These are phyloP conservation scores for Pandemis heparana DNA, from an alignment of 2,888 invertebrate genomes.

Conservation along the genomic window DNA sequence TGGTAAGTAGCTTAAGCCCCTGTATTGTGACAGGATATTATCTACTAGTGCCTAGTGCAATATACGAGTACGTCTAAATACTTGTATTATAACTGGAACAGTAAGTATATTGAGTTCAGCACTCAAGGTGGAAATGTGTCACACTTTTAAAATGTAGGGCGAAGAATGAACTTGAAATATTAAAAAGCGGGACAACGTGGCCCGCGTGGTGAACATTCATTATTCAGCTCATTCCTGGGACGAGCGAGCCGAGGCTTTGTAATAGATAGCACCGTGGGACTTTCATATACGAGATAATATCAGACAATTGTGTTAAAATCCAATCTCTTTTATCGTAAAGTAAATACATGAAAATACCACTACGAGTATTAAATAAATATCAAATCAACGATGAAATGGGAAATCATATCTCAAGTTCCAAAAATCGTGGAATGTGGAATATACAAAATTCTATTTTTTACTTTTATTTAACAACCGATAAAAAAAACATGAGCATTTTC, in stretches of 20 bases:
- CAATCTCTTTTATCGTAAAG: neutral
- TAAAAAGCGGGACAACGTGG: slow-evolving; percentile 68
- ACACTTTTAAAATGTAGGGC: slow-evolving; percentile 6
- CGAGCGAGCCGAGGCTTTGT: slow-evolving; percentile 54
- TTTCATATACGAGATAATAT: slow-evolving; percentile 2
- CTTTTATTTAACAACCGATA: too few species aligned
- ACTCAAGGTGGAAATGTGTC: neutral
- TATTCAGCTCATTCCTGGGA: slow-evolving; percentile 66
- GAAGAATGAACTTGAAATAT: slow-evolving; percentile 22
- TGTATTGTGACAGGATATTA: too few species aligned
- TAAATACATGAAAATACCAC: neutral
- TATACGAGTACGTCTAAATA: too few species aligned
- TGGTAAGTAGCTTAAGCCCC: too few species aligned
- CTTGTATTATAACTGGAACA: too few species aligned
- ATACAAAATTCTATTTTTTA: too few species aligned
- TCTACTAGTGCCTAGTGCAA: too few species aligned
- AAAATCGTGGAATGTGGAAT: too few species aligned
- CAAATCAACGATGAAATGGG: neutral
- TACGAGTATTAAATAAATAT: neutral
- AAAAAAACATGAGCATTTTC: too few species aligned
- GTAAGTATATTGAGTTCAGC: neutral
- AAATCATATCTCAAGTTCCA: too few species aligned
- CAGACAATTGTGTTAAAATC: neutral
- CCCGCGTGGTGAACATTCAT: slow-evolving; percentile 59
- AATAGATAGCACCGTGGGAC: neutral